Evolutionary conservation across 2,113 vertebrate species (phyloP).

Genomic region (Ptyas mucosa): DNA sequence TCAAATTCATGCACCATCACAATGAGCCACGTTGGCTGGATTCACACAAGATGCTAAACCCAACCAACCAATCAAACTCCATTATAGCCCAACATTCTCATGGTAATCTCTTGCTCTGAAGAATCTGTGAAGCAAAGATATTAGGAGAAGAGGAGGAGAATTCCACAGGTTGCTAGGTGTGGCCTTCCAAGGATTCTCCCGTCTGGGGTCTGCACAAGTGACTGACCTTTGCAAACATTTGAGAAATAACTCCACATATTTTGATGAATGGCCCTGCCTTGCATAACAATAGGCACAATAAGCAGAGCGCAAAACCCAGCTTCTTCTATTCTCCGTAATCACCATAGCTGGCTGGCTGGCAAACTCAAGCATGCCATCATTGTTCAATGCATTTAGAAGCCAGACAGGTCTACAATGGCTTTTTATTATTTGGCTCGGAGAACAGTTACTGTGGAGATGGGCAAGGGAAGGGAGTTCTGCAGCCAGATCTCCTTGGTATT

Average conservation of each 20-base stretch:
- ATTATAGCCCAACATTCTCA: neutral
- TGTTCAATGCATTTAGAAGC: slow-evolving; percentile 59
- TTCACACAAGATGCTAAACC: neutral
- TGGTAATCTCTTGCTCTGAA: slow-evolving; percentile 44
- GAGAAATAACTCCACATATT: slow-evolving; percentile 52
- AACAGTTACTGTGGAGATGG: slow-evolving; percentile 43
- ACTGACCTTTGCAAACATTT: slow-evolving; percentile 60
- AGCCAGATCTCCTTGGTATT: slow-evolving; percentile 30
- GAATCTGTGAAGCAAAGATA: slow-evolving; percentile 38
- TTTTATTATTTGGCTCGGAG: slow-evolving; percentile 54
- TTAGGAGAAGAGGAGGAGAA: slow-evolving; percentile 49
- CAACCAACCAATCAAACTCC: neutral
- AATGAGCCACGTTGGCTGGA: neutral
- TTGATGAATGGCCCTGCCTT: slow-evolving; percentile 66
- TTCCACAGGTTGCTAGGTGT: slow-evolving; percentile 55
- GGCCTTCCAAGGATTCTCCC: slow-evolving; percentile 42
- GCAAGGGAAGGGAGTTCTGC: slow-evolving; percentile 18
- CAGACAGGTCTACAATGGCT: slow-evolving; percentile 67
- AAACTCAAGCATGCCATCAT: slow-evolving; percentile 43
- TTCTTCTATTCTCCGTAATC: slow-evolving; percentile 46
- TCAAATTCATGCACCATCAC: neutral
- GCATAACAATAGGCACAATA: slow-evolving; percentile 60
- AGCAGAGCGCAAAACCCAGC: slow-evolving; percentile 47
- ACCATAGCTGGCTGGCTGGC: slow-evolving; percentile 58
- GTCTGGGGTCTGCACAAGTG: slow-evolving; percentile 54